phyloP scores from a whole-genome alignment of 2,888 invertebrate genomes.

The Abrostola tripartita region DNA sequence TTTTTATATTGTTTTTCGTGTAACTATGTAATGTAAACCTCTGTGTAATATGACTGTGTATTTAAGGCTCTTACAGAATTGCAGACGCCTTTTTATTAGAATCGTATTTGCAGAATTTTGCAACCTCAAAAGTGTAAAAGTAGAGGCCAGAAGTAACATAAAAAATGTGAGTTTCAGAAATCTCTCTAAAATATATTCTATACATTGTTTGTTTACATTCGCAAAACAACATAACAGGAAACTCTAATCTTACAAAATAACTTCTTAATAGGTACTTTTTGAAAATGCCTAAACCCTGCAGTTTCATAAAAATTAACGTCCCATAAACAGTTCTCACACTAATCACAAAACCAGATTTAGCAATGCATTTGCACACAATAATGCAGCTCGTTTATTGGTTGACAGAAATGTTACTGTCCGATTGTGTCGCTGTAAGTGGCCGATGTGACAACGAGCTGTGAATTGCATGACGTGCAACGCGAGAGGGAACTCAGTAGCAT shows the following conservation, averaged over 20 bases:
- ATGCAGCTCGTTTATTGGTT: slow-evolving; percentile 29
- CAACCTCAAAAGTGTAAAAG: no score
- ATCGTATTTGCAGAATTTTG: no score
- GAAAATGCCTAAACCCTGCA: background rate
- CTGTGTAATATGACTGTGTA: no score
- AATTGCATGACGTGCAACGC: slow-evolving; percentile 24
- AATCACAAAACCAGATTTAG: slow-evolving; percentile 4
- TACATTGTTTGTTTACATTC: no score
- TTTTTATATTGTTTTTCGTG: no score
- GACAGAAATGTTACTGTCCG: slow-evolving; percentile 3
- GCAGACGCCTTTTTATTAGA: no score
- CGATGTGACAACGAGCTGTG: slow-evolving; percentile 31
- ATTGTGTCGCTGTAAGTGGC: background rate
- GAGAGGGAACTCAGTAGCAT: background rate
- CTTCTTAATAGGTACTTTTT: background rate
- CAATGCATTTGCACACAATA: slow-evolving; percentile 29
- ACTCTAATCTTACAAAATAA: background rate
- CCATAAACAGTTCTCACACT: background rate
- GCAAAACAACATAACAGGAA: no score
- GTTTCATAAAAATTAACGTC: background rate
- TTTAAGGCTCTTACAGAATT: no score
- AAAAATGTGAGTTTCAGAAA: no score
- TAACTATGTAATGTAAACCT: no score
- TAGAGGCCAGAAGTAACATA: no score
- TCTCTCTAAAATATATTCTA: no score